phyloP scores from a whole-genome alignment of 1,140 invertebrate species.

The Musca domestica region DNA sequence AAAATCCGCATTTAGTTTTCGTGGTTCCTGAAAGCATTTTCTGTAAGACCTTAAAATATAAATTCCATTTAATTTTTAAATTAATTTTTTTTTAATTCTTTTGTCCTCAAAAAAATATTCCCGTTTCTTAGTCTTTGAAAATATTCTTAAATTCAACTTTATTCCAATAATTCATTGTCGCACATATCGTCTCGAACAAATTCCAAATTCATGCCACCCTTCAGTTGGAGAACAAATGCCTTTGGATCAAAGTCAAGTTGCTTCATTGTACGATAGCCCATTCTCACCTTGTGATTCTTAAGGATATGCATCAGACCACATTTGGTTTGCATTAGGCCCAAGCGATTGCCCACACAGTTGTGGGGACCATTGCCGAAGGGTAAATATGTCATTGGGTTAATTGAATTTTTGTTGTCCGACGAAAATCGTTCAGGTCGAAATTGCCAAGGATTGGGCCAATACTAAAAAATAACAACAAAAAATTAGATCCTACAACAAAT shows the following conservation, averaged over 20 bases:
- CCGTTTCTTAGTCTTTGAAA: conserved; percentile 52
- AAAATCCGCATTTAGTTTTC: too few species aligned
- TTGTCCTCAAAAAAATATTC: conserved; percentile 56
- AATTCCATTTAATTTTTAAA: conserved; percentile 57
- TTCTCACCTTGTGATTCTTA: conserved; percentile 37
- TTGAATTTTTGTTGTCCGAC: conserved; percentile 54
- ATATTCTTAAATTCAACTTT: conserved; percentile 38
- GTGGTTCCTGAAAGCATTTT: too few species aligned
- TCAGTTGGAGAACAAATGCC: conserved; percentile 34
- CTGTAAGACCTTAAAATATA: too few species aligned
- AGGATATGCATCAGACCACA: conserved; percentile 43
- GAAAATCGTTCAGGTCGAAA: conserved; percentile 68
- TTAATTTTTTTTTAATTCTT: conserved; percentile 59
- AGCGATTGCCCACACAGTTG: conserved; percentile 68
- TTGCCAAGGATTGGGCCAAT: conserved; percentile 64
- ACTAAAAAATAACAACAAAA: conserved; percentile 58
- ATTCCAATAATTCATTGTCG: neutral
- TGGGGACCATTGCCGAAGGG: conserved; percentile 78
- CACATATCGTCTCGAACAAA: conserved; percentile 38
- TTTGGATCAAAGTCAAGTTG: conserved; percentile 38
- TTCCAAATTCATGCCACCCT: conserved; percentile 38
- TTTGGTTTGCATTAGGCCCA: conserved; percentile 43
- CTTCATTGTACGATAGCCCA: conserved; percentile 30
- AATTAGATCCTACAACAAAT: conserved; percentile 53
- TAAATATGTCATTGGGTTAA: conserved; percentile 60